phyloP scores from a whole-genome alignment of 2,113 vertebrate species.

The Campylorhamphus procurvoides region DNA sequence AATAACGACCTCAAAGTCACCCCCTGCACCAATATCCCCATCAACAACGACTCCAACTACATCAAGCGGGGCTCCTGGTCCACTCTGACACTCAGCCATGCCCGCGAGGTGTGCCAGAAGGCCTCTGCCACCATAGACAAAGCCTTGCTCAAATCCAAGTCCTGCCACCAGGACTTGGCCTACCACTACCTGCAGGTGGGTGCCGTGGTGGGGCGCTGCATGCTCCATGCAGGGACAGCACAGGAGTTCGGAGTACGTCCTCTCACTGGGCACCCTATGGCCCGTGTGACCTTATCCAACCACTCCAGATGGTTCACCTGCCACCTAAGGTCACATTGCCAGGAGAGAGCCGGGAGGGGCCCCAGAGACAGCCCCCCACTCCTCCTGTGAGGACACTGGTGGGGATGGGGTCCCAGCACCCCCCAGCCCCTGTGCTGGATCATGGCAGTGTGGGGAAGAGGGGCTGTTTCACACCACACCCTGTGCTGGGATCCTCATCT shows the following conservation, averaged over 20 bases:
- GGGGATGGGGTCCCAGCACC: neutral
- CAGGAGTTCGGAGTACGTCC: neutral
- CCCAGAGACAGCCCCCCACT: neutral
- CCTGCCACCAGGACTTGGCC: conserved; percentile 93
- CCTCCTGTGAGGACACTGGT: rapidly evolving
- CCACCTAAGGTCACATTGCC: neutral
- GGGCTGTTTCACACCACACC: neutral
- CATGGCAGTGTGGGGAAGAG: rapidly evolving
- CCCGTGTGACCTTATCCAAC: neutral
- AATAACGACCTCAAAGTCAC: conserved; percentile 80
- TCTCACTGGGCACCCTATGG: rapidly evolving
- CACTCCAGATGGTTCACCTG: neutral
- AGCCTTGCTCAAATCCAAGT: conserved; percentile 96
- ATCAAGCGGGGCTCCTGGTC: conserved; percentile 96
- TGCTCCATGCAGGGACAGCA: neutral
- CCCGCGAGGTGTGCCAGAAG: conserved; percentile 91
- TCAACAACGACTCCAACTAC: conserved; percentile 83
- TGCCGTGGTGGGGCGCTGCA: neutral
- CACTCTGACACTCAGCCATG: conserved; percentile 92
- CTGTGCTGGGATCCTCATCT: neutral
- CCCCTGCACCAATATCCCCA: conserved; percentile 77
- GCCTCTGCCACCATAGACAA: conserved; percentile 94
- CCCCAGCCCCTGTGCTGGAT: neutral
- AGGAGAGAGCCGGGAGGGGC: neutral
- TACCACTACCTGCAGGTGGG: conserved; percentile 95